Base-by-base conservation (phyloP, 2,113 vertebrate species). In the Scomber scombrus region DNA sequence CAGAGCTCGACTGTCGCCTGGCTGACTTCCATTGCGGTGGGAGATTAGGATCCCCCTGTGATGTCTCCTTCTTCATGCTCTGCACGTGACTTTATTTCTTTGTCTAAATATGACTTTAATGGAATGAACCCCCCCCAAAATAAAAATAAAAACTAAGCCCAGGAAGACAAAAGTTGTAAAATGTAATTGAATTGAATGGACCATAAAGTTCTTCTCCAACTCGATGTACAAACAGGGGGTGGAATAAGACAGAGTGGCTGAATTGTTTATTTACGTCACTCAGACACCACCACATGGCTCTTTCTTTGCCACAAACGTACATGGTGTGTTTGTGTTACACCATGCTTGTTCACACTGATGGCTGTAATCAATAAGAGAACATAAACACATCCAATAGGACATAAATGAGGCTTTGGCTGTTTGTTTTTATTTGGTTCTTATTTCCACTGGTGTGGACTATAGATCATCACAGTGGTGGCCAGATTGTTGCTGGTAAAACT, bases 321-420 rank as follows among this genome's bases (percentile, higher is more conserved):
- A 78, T 45, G 43, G 13, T 78, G 19, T 64, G 54, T 90, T 72
- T 84, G 19, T 80, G 34, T 85, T 74, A 84, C 74, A 83, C 23
- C 3, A 1, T 55, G 29, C 18, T 63, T 78, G 58, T 85, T 40
- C 56, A 71, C 47, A 50, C 31, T 66, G 47, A 80, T 73, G 75
- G 15, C 70, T 82, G 60, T 74, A 77, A 80, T 85, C 67, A 63
- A 71, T 88, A 75, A 74, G 80, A 51, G 40, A 69, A 85, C 55
- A 83, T 82, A 81, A 90, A 92, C 69, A 81, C 55, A 73, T 80
- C 57, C 31, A 57, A 84, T 54, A 60, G 23, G 71, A 63, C 71
- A 81, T 56, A 57, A 70, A 80, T 64, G 64, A 84, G 75, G 16
- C 55, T 82, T 51, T 65, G 34, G 67, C 19, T 58, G 26, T 79